A percentile compares a stretch with the other conserved stretches of the same genome.
Conservation (phyloP, 1,140 invertebrate genomes). For the Drosophila littoralis region DNA sequence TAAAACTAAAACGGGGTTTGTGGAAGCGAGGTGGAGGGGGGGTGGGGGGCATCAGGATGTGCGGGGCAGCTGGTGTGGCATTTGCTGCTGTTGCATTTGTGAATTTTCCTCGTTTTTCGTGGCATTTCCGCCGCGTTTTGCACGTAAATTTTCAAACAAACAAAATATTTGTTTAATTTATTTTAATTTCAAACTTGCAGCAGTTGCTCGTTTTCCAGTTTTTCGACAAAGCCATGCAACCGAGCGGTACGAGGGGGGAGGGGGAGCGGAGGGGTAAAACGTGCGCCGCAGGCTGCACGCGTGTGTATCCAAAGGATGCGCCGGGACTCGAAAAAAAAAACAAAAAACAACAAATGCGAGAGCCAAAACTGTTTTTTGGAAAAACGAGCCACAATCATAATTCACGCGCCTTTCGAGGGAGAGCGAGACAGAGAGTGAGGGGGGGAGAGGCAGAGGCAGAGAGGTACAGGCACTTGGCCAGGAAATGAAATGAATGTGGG, state of each 20-base stretch:
- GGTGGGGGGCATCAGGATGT: slow-evolving; percentile 1
- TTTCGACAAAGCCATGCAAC: slow-evolving; percentile 7
- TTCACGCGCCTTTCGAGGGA: slow-evolving; percentile 60
- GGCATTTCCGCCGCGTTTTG: slow-evolving; percentile 63
- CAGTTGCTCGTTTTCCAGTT: slow-evolving; percentile 67
- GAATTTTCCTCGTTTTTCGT: slow-evolving; percentile 37
- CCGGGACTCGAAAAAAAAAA: slow-evolving; percentile 36
- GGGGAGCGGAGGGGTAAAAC: slow-evolving; percentile 4
- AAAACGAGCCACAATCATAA: slow-evolving; percentile 79
- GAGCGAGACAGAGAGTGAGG: neutral
- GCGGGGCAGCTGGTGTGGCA: slow-evolving; percentile 31
- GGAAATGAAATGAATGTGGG: slow-evolving; percentile 74
- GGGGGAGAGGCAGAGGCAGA: neutral
- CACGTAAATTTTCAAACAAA: slow-evolving; percentile 78
- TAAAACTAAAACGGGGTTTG: slow-evolving; percentile 7
- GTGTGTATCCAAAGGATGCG: slow-evolving; percentile 51
- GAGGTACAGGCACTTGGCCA: slow-evolving; percentile 46
- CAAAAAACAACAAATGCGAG: slow-evolving; percentile 33
- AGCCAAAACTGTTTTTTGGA: slow-evolving; percentile 49
- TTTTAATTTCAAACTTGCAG: slow-evolving; percentile 80
- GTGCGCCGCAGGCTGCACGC: slow-evolving; percentile 46
- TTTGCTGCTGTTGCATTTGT: slow-evolving; percentile 29
- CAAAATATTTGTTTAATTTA: slow-evolving; percentile 82
- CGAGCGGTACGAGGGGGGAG: neutral
- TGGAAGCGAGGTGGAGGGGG: too few species aligned